Evolutionary conservation across 2,113 vertebrate species (phyloP), one percentile per base, ranked within the genome.

Genomic region (Peromyscus californicus): DNA sequence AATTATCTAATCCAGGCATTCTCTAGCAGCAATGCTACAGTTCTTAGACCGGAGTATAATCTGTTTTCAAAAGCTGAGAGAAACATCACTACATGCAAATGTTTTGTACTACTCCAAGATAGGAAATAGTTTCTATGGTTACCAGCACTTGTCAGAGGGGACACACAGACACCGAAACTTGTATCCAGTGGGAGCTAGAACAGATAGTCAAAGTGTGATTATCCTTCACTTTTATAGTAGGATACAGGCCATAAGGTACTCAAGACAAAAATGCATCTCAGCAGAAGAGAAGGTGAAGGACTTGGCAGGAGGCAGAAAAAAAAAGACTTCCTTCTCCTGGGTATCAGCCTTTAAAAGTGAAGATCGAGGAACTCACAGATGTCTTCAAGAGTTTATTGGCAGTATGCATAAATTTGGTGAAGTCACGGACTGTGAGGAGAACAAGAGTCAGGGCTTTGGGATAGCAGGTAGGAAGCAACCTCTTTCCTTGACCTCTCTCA

Each of bases 311-410:
- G 33, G 42, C 17, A 5, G 16, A 21, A 29, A 69, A 87, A 7
- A 9, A 74, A n/a, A 39, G 19, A 15, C 22, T 42, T 80, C 83
- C 22, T 80, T 83, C 63, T 82, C 11, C 78, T 11, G 15, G n/a
- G 15, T 0, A 4, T 11, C 11, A 2, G 80, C 7, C 13, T 97
- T 79, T 97, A 2, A 59, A 21, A 5, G 3, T 39, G 24, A 98
- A 96, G 57, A 96, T 1, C 0, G 84, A 67, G 33, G 92, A 93
- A 59, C 96, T 83, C 42, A 94, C 96, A 16, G 93, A 90, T 1
- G 90, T 91, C 31, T 97, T 96, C 74, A 94, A n/a, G 0, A 98
- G 69, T 29, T 4, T 10, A 45, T 86, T 94, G 5, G 90, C 98
- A 54, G 94, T 79, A 39, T 70, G 88, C 48, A 97, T 63, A 36